Percentiles rank a stretch among this genome's conserved stretches.
Conservation (phyloP, 2,113 vertebrate genomes). For the Rhinopomastus cyanomelas region DNA sequence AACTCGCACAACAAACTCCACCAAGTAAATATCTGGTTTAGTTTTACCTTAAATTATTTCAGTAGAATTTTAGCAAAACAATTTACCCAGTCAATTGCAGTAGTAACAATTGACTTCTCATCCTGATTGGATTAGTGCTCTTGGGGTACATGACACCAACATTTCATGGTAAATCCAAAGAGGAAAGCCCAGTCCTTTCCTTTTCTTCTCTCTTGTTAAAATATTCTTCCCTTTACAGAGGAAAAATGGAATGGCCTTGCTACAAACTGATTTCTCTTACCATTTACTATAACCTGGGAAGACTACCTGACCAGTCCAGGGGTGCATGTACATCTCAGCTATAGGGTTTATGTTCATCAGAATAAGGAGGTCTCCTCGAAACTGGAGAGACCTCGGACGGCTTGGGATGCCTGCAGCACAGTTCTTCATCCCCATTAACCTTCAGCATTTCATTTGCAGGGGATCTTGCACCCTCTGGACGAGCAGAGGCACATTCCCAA, state of each 20-base stretch:
- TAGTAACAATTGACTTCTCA: slow-evolving; percentile 7
- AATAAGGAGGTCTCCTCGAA: background rate
- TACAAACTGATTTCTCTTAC: background rate
- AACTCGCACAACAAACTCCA: background rate
- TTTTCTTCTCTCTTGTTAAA: background rate
- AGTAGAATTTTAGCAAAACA: background rate
- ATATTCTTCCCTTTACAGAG: background rate
- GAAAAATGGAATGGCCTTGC: background rate
- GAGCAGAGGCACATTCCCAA: background rate
- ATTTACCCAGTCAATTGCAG: background rate
- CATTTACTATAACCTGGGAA: background rate
- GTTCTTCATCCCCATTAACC: background rate
- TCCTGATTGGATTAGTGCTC: background rate
- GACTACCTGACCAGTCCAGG: background rate
- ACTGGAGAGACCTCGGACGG: background rate
- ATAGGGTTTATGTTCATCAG: background rate
- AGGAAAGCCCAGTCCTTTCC: background rate
- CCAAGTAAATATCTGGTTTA: background rate
- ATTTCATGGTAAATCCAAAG: background rate
- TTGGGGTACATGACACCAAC: background rate
- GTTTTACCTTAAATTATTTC: background rate
- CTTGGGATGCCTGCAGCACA: background rate
- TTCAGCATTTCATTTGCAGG: background rate
- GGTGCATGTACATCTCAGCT: background rate
- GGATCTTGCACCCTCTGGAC: background rate